Base-by-base conservation (phyloP, 2,113 vertebrate species). In the Mus musculus region DNA sequence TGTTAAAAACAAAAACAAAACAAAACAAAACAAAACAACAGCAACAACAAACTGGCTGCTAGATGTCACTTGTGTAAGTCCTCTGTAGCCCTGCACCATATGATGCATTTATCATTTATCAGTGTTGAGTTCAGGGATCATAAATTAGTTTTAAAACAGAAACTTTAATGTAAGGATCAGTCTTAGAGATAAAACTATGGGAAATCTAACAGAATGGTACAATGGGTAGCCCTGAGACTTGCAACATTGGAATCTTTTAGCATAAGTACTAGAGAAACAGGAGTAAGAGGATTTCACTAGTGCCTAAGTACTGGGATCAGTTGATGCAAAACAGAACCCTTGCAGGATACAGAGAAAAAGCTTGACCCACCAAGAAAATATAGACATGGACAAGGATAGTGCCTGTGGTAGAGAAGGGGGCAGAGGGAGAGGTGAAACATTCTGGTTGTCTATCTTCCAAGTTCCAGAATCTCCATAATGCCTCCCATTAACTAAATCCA, bases 61-160 rank as follows among this genome's bases (percentile, higher is more conserved):
- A 61, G 28, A 2, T 69, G 28, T 7, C 8, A 69, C 19, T 80
- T 75, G 52, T 13, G 3, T 24, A 69, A 69, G 71, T 90, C 81
- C 8, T 78, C 49, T 93, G 20, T 94, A 65, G 7, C 42, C 42
- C 39, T 85, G 52, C 46, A 75, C 8, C 26, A 85, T 71, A 46
- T 85, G 71, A 11, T 78, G 0, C 63, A 26, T 84, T 54, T 65
- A 19, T 86, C 14, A 12, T 54, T 54, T 54, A 54, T 54, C 54
- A 13, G 20, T 4, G 63, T 78, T 39, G 61, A 80, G 17, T 49
- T 52, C 39, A 36, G 49, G 7, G 56, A 75, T 42, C 26, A 63
- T 30, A 93, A 80, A 61, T 30, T 52, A 73, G 39, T 56, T 92
- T 73, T 75, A 33, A 96, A 95, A 80, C 1, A 90, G 69, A 73